phyloP scores from a whole-genome alignment of 1,140 invertebrate species.

The Pachyrhynchus sulphureomaculatus region DNA sequence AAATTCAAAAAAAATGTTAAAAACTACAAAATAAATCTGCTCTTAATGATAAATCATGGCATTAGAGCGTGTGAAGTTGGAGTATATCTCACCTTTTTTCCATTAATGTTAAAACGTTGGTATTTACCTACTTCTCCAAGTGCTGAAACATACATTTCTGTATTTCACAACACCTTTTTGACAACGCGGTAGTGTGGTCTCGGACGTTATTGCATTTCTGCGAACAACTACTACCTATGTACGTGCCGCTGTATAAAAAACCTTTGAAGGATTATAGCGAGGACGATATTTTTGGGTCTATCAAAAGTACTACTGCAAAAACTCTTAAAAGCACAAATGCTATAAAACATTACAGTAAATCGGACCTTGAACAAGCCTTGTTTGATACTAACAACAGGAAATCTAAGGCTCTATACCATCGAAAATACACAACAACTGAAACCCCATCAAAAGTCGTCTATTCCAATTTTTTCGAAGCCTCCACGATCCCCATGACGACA shows the following conservation, averaged over 20 bases:
- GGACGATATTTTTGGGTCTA: constrained; percentile 39
- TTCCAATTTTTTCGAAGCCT: constrained; percentile 41
- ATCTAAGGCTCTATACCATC: constrained; percentile 7
- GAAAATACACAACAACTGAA: constrained; percentile 16
- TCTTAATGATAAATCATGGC: no score
- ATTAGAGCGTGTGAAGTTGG: no score
- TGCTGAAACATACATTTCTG: no score
- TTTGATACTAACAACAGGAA: constrained; percentile 27
- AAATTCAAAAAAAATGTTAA: no score
- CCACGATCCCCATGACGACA: constrained; percentile 30
- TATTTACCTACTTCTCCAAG: no score
- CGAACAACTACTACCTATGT: no score
- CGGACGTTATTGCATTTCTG: no score
- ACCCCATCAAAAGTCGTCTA: constrained; percentile 39
- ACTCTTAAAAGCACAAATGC: constrained; percentile 1
- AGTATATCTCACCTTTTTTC: no score
- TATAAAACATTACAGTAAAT: constrained; percentile 24
- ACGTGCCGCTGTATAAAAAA: constrained; percentile 19
- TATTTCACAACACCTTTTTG: no score
- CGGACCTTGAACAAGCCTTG: constrained; percentile 28
- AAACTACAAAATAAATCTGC: no score
- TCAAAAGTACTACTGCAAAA: constrained; percentile 2
- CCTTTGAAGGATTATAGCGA: constrained; percentile 29
- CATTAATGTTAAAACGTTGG: no score
- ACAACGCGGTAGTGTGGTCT: no score